Base-by-base conservation (phyloP, 2,113 vertebrate species). In the Gopherus evgoodei region DNA sequence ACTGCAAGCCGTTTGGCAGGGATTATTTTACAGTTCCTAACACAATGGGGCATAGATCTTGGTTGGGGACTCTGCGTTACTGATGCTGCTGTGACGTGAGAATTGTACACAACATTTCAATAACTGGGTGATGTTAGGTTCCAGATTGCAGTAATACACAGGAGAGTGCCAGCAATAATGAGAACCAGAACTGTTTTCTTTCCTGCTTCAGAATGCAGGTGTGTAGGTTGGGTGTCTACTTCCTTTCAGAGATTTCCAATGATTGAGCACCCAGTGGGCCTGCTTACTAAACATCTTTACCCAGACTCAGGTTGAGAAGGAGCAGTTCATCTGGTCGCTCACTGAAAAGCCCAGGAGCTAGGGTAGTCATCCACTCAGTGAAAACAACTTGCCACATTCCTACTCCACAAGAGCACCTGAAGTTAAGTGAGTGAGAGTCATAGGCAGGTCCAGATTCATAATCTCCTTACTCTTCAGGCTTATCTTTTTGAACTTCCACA, bases 321-420 rank as follows among this genome's bases (percentile, higher is more conserved):
- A 94, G n/a, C 24, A 76, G 83, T 96, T 96, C 94, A 97, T 97
- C 93, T 96, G 95, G 89, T 97, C 95, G 93, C 83, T 96, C 95
- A 81, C 97, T 97, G 91, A 96, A 95, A 78, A 78, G 11, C 7
- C 42, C 38, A 29, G 24, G 75, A 47, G 42, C 96, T 94, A 95
- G 91, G 93, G 95, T 91, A 90, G 96, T 94, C 93, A 95, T 96
- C 91, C 93, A 86, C 76, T 31, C 79, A 53, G 29, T 44, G 42
- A 47, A 78, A 78, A 78, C 75, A 29, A 78, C 42, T 25, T 76
- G 42, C 72, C 72, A 44, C 62, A 76, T 69, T 52, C 94, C 94
- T 92, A 97, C 93, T 91, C 87, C 94, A 94, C 91, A 91, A 95
- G 90, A 89, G 83, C 92, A 95, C 97, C 96, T 96, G 93, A 90